These are phyloP conservation scores for Choristoneura rosaceana DNA, from an alignment of 2,888 invertebrate species.

Conservation along the genomic window DNA sequence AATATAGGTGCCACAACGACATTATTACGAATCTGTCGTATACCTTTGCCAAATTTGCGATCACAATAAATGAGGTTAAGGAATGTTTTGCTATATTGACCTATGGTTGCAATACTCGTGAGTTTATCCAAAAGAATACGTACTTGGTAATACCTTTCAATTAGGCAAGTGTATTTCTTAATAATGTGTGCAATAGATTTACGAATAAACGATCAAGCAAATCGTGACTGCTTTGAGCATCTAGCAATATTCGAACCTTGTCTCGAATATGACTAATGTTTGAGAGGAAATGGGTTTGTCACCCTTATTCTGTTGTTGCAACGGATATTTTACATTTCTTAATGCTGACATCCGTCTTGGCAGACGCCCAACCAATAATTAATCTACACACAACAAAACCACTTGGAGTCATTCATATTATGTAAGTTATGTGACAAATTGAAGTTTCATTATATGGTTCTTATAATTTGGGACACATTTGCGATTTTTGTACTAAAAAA, in stretches of 20 bases:
- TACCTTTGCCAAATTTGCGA: not conserved
- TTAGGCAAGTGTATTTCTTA: slow-evolving; percentile 10
- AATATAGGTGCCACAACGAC: not conserved
- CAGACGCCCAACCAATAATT: no score
- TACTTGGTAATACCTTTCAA: slow-evolving; percentile 15
- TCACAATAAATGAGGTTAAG: not conserved
- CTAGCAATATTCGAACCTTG: not conserved
- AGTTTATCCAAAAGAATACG: slow-evolving; percentile 2
- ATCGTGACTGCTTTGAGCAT: no score
- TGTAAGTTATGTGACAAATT: no score
- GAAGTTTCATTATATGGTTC: no score
- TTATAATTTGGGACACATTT: no score
- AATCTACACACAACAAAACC: no score
- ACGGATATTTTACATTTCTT: not conserved
- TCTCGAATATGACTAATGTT: not conserved
- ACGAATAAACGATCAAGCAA: not conserved
- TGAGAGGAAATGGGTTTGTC: not conserved
- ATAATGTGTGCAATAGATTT: slow-evolving; percentile 15
- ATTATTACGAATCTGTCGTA: not conserved
- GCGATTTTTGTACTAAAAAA: no score
- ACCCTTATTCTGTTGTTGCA: not conserved
- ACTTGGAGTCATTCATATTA: no score
- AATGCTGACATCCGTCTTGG: no score
- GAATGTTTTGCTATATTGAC: not conserved
- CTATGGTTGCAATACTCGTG: slow-evolving; percentile 1